Evolutionary conservation across 2,113 vertebrate species (phyloP), one percentile per base, ranked within the genome.

Genomic region (Oxygymnocypris stewartii): DNA sequence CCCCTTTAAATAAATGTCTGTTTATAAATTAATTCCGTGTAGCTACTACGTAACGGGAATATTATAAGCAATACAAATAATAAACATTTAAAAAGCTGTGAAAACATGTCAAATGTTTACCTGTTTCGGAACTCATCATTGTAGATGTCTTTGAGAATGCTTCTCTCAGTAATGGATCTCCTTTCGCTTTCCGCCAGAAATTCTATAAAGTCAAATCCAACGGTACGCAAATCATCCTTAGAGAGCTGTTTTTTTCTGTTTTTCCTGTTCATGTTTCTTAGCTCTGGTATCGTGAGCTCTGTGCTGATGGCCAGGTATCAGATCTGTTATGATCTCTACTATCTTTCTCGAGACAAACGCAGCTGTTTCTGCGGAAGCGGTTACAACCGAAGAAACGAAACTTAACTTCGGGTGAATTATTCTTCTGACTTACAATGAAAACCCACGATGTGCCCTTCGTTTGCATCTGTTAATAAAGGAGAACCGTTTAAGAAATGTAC

Each of bases 111-210:
- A 78, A 47, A 31, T 20, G 9, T 31, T 69, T 92, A 97, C 97
- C 96, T 96, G 88, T 0, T 51, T 86, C 94, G 94, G 88, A 98
- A 98, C 91, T 97, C 95, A 1, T 0, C 6, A 87, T 94, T 94
- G 90, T 97, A 99, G 84, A 98, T 91, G 8, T 47, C 44, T 85
- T 92, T 93, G 16, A 98, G 95, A 10, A 71, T 0, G 31, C 89
- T 75, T 87, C 90, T 94, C 4, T 89, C 73, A 1, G 73, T 94
- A 54, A 91, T 84, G 71, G 71, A 61, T 75, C 91, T 81, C 87
- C 93, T 92, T 5, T 93, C 75, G 0, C 89, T 94, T 37, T 94
- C 94, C 51, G 74, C 87, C 76, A 99, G 92, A 86, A 94, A 96
- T 89, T 93, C 94, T 71, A 96, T 91, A 84, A 98, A 99, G 0